Base-by-base conservation (phyloP, 1,140 invertebrate species). In the Oedothorax gibbosus region DNA sequence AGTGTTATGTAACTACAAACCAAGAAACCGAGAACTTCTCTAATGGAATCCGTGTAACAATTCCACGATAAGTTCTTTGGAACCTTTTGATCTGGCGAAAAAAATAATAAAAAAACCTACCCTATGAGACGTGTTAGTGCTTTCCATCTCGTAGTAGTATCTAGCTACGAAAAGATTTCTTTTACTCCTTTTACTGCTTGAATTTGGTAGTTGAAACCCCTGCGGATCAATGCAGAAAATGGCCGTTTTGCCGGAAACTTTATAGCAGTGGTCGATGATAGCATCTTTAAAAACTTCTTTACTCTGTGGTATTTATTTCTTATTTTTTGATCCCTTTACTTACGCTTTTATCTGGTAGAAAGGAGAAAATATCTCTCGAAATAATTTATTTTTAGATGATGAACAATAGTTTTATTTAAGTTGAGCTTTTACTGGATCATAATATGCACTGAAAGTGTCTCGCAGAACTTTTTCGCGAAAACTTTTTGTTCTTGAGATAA, bases 41-140 rank as follows among this genome's bases (percentile, higher is more conserved):
- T 71, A 51, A 71, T 71, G 69, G 69, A 71, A 71, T 8, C 49
- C 49, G 14, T 15, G 69, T 14, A 71, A 71, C 35, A 71, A 71
- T 71, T 71, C 69, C 14, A 66, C 7, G 69, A 50, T 71, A 71
- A 6, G 35, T 71, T 51, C 69, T 71, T 71, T 54, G 10, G 51
- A 71, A 18, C 51, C 35, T 49, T 71, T 71, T 71, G 50, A 71
- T 71, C 18, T 53, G 49, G n/a, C 49, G 10, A 50, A 72, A 66
- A 66, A 35, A 35, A 35, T 35, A 35, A 35, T 35, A 35, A 35
- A 35, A 35, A 35, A 35, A 35, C 35, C 35, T 35, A 62, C 49
- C 49, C 69, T 71, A 53, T 9, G 69, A 71, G 69, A 53, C 69
- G 49, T 53, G 49, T 53, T 71, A 71, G 50, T 50, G 14, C 69